These are phyloP conservation scores for Asarcornis scutulata DNA, from an alignment of 2,113 vertebrate genomes.

Conservation along the genomic window DNA sequence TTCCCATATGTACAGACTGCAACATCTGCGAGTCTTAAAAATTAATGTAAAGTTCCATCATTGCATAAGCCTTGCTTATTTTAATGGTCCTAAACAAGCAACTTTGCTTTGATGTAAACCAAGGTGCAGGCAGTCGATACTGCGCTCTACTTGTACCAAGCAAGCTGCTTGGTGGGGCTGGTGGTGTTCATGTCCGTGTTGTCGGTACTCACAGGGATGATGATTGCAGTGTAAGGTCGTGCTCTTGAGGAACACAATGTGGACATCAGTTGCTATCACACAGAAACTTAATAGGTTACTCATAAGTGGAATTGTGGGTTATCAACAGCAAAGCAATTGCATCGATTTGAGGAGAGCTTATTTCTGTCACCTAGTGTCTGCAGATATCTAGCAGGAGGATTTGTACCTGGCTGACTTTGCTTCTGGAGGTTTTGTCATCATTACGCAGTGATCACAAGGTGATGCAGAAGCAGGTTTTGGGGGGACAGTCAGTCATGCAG, in stretches of 20 bases:
- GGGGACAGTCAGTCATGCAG: background rate
- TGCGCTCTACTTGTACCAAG: background rate
- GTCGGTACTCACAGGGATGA: fast-evolving
- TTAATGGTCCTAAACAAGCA: background rate
- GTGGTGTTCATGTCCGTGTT: background rate
- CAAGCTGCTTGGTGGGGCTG: background rate
- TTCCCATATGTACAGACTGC: constrained; percentile 9
- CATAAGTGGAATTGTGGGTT: background rate
- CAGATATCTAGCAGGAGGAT: background rate
- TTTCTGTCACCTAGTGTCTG: background rate
- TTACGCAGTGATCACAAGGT: background rate
- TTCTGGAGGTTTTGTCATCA: background rate
- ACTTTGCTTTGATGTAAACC: background rate
- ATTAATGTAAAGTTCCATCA: background rate
- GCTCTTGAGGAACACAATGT: background rate
- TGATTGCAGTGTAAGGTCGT: background rate
- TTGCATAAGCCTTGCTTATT: background rate
- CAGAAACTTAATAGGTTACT: background rate
- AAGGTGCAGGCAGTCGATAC: background rate
- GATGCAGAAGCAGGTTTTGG: background rate
- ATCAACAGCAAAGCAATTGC: background rate
- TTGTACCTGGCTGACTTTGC: background rate
- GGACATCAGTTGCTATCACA: background rate
- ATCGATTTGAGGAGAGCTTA: background rate
- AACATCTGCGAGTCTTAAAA: constrained; percentile 62